Evolutionary conservation across 2,888 invertebrate species (phyloP).

Genomic region (Eristalis intricaria): DNA sequence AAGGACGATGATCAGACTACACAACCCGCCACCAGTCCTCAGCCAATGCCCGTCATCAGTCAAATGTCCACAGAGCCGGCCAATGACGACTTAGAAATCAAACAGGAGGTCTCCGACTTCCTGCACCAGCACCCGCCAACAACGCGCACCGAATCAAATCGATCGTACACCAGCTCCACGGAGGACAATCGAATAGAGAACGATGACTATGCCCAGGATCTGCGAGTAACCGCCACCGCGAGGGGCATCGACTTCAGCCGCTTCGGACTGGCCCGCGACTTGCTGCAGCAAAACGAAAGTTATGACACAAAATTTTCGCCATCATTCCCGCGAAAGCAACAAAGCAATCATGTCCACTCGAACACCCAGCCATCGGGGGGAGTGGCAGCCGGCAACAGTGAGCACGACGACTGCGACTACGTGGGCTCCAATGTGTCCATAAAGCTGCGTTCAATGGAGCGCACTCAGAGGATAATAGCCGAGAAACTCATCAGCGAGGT

Average conservation of each 20-base stretch:
- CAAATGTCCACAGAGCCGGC: constrained; percentile 54
- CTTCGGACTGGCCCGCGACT: constrained; percentile 76
- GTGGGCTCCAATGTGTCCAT: constrained; percentile 79
- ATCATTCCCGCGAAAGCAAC: constrained; percentile 69
- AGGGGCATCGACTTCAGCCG: constrained; percentile 76
- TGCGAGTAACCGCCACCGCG: constrained; percentile 77
- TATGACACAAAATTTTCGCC: constrained; percentile 76
- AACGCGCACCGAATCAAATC: constrained; percentile 78
- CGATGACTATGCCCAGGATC: constrained; percentile 79
- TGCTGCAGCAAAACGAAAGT: constrained; percentile 73
- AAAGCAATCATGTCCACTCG: constrained; percentile 56
- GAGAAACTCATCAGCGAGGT: constrained; percentile 80
- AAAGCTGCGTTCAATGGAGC: constrained; percentile 79
- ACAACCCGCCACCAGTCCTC: constrained; percentile 73
- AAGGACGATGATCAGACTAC: constrained; percentile 74
- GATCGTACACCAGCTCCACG: constrained; percentile 78
- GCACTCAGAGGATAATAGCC: constrained; percentile 80
- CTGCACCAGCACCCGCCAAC: constrained; percentile 77
- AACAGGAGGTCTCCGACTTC: constrained; percentile 79
- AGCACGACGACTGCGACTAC: constrained; percentile 78
- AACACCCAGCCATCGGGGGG: constrained; percentile 43
- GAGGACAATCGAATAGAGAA: constrained; percentile 77
- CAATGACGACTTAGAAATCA: constrained; percentile 78
- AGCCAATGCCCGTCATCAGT: constrained; percentile 35
- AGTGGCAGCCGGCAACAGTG: constrained; percentile 33